phyloP scores from a whole-genome alignment of 1,140 invertebrate genomes.

The Bombus affinis region DNA sequence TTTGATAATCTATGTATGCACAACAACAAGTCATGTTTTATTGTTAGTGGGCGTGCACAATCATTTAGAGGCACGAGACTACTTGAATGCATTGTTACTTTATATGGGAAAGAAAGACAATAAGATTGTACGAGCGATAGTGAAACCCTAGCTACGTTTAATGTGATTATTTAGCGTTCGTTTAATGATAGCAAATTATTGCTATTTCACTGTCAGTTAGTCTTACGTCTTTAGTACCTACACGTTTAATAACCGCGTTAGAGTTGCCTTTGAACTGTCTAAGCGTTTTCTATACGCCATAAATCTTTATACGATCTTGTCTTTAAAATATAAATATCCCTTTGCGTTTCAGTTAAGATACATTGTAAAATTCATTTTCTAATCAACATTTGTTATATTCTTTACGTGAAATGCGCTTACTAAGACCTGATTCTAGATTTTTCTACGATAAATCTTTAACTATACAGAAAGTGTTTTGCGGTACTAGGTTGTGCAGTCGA shows the following conservation, averaged over 20 bases:
- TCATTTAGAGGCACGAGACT: neutral
- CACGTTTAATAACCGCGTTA: neutral
- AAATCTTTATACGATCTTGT: no score
- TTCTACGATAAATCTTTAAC: no score
- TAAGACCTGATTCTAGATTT: no score
- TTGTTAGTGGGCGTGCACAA: neutral
- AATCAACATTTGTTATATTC: no score
- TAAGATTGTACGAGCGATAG: conserved; percentile 1
- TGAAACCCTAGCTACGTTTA: neutral
- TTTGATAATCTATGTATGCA: neutral
- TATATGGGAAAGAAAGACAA: neutral
- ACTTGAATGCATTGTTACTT: neutral
- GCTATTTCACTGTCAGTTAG: neutral
- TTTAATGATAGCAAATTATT: neutral
- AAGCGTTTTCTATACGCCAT: neutral
- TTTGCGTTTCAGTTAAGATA: no score
- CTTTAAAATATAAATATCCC: no score
- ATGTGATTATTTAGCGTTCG: neutral
- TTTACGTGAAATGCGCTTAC: no score
- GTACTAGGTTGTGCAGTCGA: no score
- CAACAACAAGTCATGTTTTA: neutral
- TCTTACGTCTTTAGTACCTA: neutral
- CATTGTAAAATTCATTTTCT: no score
- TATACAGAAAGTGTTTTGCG: neutral
- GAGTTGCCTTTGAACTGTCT: neutral